Percentiles rank a stretch among this genome's conserved stretches.
Evolutionary conservation across 2,113 vertebrate species (phyloP).

Genomic region (Poecilia latipinna): DNA sequence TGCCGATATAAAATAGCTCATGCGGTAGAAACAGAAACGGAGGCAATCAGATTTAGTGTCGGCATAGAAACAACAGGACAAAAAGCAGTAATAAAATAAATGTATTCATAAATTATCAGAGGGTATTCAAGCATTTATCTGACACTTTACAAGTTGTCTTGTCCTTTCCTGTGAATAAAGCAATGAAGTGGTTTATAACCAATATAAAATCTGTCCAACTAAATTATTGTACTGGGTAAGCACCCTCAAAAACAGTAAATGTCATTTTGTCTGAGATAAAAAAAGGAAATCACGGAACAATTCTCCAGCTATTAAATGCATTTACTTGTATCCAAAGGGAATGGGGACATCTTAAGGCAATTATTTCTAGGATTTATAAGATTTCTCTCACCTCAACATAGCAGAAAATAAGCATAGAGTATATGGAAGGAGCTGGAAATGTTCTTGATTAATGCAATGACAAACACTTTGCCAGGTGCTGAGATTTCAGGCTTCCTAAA

Average conservation of each 20-base stretch:
- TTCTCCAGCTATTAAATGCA: constrained; percentile 17
- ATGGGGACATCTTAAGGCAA: constrained; percentile 38
- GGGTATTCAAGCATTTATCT: constrained; percentile 13
- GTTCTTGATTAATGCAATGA: constrained; percentile 68
- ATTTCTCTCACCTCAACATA: constrained; percentile 10
- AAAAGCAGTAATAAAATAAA: constrained; percentile 4
- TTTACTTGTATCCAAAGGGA: constrained; percentile 27
- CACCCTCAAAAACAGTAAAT: constrained; percentile 7
- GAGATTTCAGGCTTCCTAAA: constrained; percentile 65
- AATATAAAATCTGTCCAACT: constrained; percentile 8
- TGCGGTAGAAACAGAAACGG: constrained; percentile 32
- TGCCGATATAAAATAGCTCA: constrained; percentile 41
- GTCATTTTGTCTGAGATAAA: background rate
- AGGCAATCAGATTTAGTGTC: constrained; percentile 21
- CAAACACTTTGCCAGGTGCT: constrained; percentile 67
- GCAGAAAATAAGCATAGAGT: constrained; percentile 45
- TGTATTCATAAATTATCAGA: constrained; percentile 11
- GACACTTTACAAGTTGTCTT: constrained; percentile 18
- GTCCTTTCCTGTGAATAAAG: background rate
- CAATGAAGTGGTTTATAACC: constrained; percentile 1
- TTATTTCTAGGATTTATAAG: constrained; percentile 49
- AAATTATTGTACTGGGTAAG: constrained; percentile 6
- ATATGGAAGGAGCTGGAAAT: constrained; percentile 51
- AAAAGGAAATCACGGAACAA: constrained; percentile 4
- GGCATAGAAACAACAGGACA: constrained; percentile 19